These are phyloP conservation scores for Paramisgurnus dabryanus DNA, from an alignment of 2,113 vertebrate species.

Conservation along the genomic window DNA sequence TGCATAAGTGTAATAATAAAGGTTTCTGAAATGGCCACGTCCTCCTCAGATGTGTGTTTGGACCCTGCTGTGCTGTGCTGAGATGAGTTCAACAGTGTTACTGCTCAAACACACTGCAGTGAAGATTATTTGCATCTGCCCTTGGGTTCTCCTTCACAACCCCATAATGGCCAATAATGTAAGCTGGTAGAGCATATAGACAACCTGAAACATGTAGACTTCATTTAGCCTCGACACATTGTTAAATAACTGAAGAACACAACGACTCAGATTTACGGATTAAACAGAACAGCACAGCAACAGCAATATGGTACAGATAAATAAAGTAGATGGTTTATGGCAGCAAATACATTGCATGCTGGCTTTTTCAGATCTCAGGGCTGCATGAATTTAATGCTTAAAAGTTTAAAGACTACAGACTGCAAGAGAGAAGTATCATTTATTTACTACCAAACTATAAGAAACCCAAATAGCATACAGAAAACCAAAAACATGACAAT, in stretches of 20 bases:
- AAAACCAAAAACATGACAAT: too few relatives aligned
- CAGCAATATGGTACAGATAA: too few relatives aligned
- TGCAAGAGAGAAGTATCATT: too few relatives aligned
- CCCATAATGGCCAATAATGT: conserved; percentile 41
- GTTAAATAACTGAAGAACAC: neutral
- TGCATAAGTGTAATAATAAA: neutral
- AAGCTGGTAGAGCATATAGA: neutral
- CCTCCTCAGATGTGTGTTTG: neutral
- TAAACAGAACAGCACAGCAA: neutral
- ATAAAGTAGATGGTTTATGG: too few relatives aligned
- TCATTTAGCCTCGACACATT: neutral
- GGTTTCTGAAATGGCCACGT: neutral
- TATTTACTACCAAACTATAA: too few relatives aligned
- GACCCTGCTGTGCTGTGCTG: neutral
- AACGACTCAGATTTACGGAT: neutral
- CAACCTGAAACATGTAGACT: neutral
- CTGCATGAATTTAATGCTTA: neutral
- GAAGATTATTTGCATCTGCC: conserved; percentile 57
- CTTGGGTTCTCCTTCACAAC: conserved; percentile 74
- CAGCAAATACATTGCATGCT: neutral
- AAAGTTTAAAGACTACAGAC: too few relatives aligned
- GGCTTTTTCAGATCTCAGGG: neutral
- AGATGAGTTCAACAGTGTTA: conserved; percentile 16
- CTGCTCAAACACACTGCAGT: conserved; percentile 29
- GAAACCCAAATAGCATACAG: too few relatives aligned